These are phyloP conservation scores for Lutjanus erythropterus DNA, from an alignment of 2,113 vertebrate species.

Conservation along the genomic window DNA sequence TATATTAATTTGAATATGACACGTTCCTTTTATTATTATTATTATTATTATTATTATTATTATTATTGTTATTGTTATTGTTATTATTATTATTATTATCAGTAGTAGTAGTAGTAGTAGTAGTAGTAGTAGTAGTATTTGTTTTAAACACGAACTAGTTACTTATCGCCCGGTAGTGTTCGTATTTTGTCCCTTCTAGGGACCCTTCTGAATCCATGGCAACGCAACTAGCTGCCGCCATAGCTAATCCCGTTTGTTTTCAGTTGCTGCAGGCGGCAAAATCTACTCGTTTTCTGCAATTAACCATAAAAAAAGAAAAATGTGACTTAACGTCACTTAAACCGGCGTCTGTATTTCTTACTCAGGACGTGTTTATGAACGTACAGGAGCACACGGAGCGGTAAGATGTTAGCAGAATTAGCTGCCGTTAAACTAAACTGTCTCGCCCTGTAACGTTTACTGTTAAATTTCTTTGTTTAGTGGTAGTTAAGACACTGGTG, in stretches of 20 bases:
- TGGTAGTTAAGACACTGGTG: too few species aligned
- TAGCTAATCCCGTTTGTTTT: neutral
- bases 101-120: too few species aligned
- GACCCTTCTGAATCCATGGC: slow-evolving; percentile 47
- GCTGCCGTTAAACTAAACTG: neutral
- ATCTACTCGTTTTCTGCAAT: neutral
- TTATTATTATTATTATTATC: too few species aligned
- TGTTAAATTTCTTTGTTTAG: too few species aligned
- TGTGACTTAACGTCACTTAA: neutral
- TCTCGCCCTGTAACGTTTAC: too few species aligned
- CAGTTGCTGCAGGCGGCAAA: too few species aligned
- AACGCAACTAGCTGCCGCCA: slow-evolving; percentile 38
- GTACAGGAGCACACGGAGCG: neutral
- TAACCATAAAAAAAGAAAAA: neutral
- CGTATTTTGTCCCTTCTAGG: slow-evolving; percentile 24
- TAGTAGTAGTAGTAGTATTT: too few species aligned
- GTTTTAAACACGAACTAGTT: too few species aligned
- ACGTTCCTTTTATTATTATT: too few species aligned
- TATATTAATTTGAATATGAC: too few species aligned
- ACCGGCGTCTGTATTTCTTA: accelerated
- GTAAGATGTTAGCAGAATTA: neutral
- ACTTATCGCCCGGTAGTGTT: neutral
- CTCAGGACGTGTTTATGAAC: neutral
- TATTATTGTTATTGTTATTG: too few species aligned
- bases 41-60: too few species aligned